A percentile compares a stretch with the other conserved stretches of the same genome.
These are phyloP conservation scores for Ephydatia muelleri DNA, from an alignment of 37 sponge, comb jelly and placozoan species.

Conservation along the genomic window DNA sequence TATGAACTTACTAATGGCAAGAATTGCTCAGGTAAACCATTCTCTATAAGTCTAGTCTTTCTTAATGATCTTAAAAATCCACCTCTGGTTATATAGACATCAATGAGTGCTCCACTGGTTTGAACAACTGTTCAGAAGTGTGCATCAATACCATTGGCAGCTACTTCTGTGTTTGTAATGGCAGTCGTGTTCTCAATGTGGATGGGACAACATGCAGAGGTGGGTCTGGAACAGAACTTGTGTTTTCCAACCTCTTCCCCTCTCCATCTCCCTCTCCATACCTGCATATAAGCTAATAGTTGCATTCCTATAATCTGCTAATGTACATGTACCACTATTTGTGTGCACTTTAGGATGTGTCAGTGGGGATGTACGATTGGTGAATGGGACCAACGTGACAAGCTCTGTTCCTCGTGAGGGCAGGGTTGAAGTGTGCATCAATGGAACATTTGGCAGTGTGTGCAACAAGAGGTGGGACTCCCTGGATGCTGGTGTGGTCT, in stretches of 20 bases:
- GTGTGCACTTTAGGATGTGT: slow-evolving; percentile 3
- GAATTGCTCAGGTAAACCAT: slow-evolving; percentile 8
- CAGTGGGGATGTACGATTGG: slow-evolving; percentile 9
- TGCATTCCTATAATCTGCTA: too few species aligned
- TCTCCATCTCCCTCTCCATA: too few species aligned
- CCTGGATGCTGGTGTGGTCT: background rate
- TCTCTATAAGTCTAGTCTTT: background rate
- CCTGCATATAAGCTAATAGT: too few species aligned
- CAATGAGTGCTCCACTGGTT: slow-evolving; percentile 17
- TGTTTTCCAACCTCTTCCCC: too few species aligned
- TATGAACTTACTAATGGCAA: slow-evolving; percentile 24
- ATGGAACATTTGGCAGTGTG: background rate
- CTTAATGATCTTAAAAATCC: too few species aligned
- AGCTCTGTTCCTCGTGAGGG: background rate
- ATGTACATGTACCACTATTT: background rate
- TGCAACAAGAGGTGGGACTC: background rate
- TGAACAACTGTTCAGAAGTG: background rate
- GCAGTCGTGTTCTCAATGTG: background rate
- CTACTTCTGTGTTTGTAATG: slow-evolving; percentile 22
- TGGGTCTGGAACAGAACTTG: background rate
- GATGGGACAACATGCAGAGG: slow-evolving; percentile 28
- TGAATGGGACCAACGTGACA: slow-evolving; percentile 15
- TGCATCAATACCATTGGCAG: slow-evolving; percentile 16
- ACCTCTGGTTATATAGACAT: slow-evolving; percentile 11
- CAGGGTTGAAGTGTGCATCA: slow-evolving; percentile 16